phyloP scores from a whole-genome alignment of 2,797 vertebrate genomes.

The Peromyscus melanophrys region DNA sequence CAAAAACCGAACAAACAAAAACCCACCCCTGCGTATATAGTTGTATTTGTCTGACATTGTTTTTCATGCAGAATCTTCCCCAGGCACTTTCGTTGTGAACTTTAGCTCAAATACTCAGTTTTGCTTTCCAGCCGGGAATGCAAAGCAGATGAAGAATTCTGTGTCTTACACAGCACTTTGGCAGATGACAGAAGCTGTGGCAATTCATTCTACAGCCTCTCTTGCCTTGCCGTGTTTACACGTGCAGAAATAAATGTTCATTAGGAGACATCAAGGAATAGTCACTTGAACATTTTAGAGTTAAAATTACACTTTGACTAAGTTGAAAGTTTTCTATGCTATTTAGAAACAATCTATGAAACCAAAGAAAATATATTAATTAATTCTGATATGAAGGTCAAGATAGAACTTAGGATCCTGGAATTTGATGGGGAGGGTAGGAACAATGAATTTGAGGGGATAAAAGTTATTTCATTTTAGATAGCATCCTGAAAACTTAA shows the following conservation, averaged over 20 bases:
- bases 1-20: background rate
- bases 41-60: conserved; percentile 7
- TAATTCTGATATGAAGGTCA: background rate
- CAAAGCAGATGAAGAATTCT: background rate
- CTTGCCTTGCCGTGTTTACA: background rate
- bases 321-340: background rate
- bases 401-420: background rate
- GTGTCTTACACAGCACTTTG: background rate
- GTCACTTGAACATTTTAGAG: background rate
- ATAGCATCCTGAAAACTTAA: background rate
- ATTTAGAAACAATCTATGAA: background rate
- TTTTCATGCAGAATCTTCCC: background rate
- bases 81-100: background rate
- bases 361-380: background rate
- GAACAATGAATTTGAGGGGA: background rate
- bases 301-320: background rate
- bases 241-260: background rate
- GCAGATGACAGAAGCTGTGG: background rate
- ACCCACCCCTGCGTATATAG: background rate
- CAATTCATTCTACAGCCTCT: background rate
- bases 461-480: background rate
- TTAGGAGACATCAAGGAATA: background rate
- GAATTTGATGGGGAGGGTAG: background rate
- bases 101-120: background rate
- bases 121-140: background rate